These are phyloP conservation scores for Diglossa cyanea DNA, from an alignment of 2,797 vertebrate species.

Conservation along the genomic window DNA sequence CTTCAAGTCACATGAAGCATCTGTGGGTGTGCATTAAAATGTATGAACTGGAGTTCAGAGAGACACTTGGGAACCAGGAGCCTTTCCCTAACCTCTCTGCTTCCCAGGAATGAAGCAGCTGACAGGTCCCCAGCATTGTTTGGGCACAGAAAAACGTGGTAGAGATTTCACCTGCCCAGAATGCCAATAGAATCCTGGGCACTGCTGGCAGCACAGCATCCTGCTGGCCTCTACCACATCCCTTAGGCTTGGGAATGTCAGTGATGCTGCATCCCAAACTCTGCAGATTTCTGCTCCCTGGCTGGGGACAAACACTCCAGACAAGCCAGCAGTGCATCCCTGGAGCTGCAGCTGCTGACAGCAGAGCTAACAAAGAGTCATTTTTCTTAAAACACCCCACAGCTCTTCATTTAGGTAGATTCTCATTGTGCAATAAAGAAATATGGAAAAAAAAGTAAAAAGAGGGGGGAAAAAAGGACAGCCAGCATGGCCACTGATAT, in stretches of 20 bases:
- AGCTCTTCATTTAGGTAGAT: background rate
- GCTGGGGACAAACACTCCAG: background rate
- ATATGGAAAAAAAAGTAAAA: rapidly evolving
- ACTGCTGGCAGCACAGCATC: background rate
- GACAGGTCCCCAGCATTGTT: background rate
- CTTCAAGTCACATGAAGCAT: slow-evolving; percentile 14
- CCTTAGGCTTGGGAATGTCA: background rate
- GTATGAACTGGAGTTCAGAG: slow-evolving; percentile 1
- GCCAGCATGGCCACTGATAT: background rate
- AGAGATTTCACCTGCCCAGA: background rate
- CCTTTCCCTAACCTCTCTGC: background rate
- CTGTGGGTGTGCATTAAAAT: slow-evolving; percentile 48
- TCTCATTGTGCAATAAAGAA: background rate
- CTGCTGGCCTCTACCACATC: background rate
- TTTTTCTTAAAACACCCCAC: background rate
- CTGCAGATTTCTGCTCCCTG: background rate
- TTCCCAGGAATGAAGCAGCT: background rate
- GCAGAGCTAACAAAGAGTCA: background rate
- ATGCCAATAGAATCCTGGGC: background rate
- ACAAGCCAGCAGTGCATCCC: background rate
- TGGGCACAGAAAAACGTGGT: background rate
- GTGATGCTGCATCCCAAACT: background rate
- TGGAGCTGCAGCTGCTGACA: background rate
- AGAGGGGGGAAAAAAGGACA: rapidly evolving
- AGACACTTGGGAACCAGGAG: background rate